phyloP scores from a whole-genome alignment of 2,888 invertebrate genomes.

The Pycnomerus fuliginosus region DNA sequence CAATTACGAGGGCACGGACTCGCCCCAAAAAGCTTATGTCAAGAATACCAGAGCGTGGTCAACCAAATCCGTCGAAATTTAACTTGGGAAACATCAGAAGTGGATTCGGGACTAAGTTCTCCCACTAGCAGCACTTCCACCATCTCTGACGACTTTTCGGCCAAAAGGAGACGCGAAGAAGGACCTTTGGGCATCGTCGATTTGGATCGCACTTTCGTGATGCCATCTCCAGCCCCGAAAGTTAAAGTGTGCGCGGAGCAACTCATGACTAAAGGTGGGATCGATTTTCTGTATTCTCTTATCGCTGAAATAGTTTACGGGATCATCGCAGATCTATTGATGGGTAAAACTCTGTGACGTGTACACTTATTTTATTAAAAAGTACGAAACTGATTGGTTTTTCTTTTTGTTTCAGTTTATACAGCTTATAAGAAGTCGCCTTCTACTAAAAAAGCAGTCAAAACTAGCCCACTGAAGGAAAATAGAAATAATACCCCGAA shows the following conservation, averaged over 20 bases:
- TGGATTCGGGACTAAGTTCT: conserved; percentile 34
- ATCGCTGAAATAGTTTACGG: conserved; percentile 38
- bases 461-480: too few species aligned
- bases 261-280: conserved; percentile 43
- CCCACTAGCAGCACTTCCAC: conserved; percentile 22
- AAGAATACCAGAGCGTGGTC: conserved; percentile 61
- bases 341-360: conserved; percentile 5
- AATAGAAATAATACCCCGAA: too few species aligned
- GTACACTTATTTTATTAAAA: conserved; percentile 3
- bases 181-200: too few species aligned
- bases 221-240: conserved; percentile 27
- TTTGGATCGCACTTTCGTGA: conserved; percentile 35
- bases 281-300: conserved; percentile 31
- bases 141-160: conserved; percentile 18
- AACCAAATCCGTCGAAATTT: conserved; percentile 62
- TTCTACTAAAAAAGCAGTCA: too few species aligned
- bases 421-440: too few species aligned
- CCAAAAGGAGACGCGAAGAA: conserved; percentile 12
- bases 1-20: conserved; percentile 62
- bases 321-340: conserved; percentile 24
- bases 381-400: conserved; percentile 1
- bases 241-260: conserved; percentile 29
- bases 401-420: neutral
- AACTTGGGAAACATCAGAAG: conserved; percentile 59
- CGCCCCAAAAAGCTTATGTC: conserved; percentile 58